Conservation (phyloP, 2,797 vertebrate genomes). For the Hyperoplus immaculatus region DNA sequence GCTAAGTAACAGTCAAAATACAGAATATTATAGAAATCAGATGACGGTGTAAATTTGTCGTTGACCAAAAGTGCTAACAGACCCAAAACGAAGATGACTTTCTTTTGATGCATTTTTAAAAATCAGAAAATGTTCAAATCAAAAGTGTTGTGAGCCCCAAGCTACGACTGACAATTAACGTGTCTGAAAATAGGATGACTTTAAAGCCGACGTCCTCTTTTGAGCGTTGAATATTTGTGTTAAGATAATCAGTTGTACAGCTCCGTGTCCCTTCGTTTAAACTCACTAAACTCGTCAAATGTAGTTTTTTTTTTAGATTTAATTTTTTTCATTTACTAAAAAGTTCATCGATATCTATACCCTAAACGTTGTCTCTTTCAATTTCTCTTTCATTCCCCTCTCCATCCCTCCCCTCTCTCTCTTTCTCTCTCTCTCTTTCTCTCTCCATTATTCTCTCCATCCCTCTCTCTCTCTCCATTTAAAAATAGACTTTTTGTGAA, state of each 20-base stretch:
- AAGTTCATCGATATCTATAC: background rate
- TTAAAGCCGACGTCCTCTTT: background rate
- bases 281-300: background rate
- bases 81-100: constrained; percentile 54
- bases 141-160: background rate
- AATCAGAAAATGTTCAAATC: background rate
- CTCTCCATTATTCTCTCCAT: constrained; percentile 22
- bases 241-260: constrained; percentile 13
- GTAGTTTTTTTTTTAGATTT: too few relatives aligned
- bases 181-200: constrained; percentile 14
- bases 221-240: constrained; percentile 1
- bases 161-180: background rate
- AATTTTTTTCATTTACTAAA: too few relatives aligned
- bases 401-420: background rate
- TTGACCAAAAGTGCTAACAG: constrained; percentile 69
- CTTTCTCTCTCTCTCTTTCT: constrained; percentile 13
- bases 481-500: constrained; percentile 63
- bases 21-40: constrained; percentile 14
- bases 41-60: constrained; percentile 15
- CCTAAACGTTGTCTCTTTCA: background rate
- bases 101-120: background rate
- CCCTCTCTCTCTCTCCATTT: constrained; percentile 26
- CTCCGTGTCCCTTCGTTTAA: constrained; percentile 4
- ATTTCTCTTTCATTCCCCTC: background rate
- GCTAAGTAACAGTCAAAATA: constrained; percentile 6